These are phyloP conservation scores for Trididemnum clinides DNA, from an alignment of 23 tunicate species.

Conservation along the genomic window DNA sequence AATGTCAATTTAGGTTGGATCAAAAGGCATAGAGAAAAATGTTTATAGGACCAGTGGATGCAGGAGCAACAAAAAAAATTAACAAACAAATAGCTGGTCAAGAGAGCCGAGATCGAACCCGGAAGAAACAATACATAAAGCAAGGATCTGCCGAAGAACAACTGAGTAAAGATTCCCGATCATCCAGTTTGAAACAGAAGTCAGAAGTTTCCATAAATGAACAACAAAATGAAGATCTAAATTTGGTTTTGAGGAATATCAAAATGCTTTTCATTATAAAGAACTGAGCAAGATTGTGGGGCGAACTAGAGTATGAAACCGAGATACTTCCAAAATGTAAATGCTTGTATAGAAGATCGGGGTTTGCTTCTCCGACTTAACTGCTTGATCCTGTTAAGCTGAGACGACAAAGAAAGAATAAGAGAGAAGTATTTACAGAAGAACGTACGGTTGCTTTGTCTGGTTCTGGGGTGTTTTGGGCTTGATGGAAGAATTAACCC, in stretches of 20 bases:
- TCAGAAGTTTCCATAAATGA: not conserved
- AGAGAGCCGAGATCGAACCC: not conserved
- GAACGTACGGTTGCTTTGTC: not conserved
- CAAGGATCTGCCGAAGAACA: not conserved
- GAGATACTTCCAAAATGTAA: not conserved
- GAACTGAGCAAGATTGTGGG: not conserved
- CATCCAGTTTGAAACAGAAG: not conserved
- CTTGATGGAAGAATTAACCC: not conserved
- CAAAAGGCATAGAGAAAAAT: not conserved
- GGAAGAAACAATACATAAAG: not conserved
- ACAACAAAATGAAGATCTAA: not conserved
- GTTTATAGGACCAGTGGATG: not conserved
- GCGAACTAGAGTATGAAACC: constrained; percentile 1
- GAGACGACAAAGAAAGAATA: not conserved
- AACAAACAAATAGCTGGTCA: not conserved
- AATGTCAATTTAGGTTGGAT: constrained; percentile 8
- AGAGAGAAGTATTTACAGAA: not conserved
- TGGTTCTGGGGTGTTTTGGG: constrained; percentile 4
- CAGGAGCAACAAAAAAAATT: constrained; percentile 1
- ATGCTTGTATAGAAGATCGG: no score
- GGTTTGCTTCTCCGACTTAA: no score
- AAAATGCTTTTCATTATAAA: not conserved
- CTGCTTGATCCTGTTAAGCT: constrained; percentile 8
- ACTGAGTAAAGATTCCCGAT: not conserved
- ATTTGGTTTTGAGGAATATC: not conserved